Evolutionary conservation across 2,113 vertebrate genomes (phyloP).

Genomic region (Regulus satrapa): DNA sequence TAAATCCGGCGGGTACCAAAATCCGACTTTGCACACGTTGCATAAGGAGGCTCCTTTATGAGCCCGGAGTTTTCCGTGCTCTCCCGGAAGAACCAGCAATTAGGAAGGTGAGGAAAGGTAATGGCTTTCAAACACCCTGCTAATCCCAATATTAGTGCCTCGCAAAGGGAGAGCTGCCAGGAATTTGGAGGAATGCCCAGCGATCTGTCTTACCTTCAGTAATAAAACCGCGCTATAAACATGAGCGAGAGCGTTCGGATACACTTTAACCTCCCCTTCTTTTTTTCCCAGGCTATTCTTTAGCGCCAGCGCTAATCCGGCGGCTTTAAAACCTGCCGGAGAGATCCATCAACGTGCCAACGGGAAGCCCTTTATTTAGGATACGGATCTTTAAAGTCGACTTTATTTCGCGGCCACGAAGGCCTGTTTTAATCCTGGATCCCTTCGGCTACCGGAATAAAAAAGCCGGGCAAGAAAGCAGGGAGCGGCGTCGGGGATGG

Average conservation of each 20-base stretch:
- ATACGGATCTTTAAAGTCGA: background rate
- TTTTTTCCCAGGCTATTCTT: background rate
- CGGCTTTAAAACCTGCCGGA: background rate
- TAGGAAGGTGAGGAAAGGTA: slow-evolving; percentile 66
- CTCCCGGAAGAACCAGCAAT: slow-evolving; percentile 57
- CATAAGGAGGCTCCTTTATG: background rate
- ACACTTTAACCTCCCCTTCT: background rate
- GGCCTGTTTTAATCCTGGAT: background rate
- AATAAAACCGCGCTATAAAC: slow-evolving; percentile 65
- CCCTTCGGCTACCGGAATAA: background rate
- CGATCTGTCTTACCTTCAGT: slow-evolving; percentile 63
- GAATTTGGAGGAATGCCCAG: slow-evolving; percentile 64
- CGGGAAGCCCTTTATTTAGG: background rate
- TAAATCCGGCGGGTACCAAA: background rate
- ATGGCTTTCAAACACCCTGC: slow-evolving; percentile 58
- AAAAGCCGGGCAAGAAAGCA: background rate
- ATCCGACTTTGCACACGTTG: background rate
- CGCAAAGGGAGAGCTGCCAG: slow-evolving; percentile 63
- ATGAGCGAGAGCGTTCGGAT: slow-evolving; percentile 29
- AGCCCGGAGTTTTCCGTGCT: background rate
- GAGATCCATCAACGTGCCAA: background rate
- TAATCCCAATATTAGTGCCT: slow-evolving; percentile 72
- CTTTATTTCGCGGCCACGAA: background rate
- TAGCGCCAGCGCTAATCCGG: slow-evolving; percentile 12
- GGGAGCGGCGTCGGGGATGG: fast-evolving